Evolutionary conservation across 1,140 invertebrate genomes (phyloP), one percentile per base, ranked within the genome.

Genomic region (Zaprionus camerounensis): DNA sequence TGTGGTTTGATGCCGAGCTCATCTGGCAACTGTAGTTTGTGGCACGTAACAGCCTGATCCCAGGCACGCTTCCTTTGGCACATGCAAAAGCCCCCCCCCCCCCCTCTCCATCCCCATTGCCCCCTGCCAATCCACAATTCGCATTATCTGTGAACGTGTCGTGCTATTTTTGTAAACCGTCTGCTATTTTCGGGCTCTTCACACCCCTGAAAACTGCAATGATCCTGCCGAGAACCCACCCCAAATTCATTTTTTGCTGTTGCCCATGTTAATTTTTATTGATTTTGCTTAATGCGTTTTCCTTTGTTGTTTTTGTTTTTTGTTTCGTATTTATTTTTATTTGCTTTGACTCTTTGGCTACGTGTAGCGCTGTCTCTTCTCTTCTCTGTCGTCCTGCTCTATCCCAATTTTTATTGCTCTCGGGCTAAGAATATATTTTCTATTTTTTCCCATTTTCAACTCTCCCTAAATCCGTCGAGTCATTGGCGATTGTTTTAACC

Each of bases 261-360:
- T 31, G 41, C 31, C 44, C 59, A 87, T 88, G 81, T 88, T 88
- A 88, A 88, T 90, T 88, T 88, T 88, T 88, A 88, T 88, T 88
- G 85, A 88, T 88, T 88, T 90, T 88, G 68, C 68, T 77, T 90
- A 88, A 88, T 88, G 85, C 79, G 76, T 91, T 90, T 77, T 58
- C 72, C 69, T 80, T 80, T 71, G 28, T 26, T 17, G 79, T 85
- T 77, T 85, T 82, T 87, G 84, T 79, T 79, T 71, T 55, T 26
- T 28, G 82, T 86, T 82, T 70, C 75, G 62, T 80, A 82, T 82
- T 80, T 88, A 80, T 81, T 90, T 91, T 91, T 90, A 86, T 90
- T 90, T 91, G 72, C 79, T 90, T 72, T 77, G 67, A 38, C 72
- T 75, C 58, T 78, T 74, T 71, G 28, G 28, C 20, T 49, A 26